Evolutionary conservation across 1,140 invertebrate genomes (phyloP).

Genomic region (Papilio xuthus): DNA sequence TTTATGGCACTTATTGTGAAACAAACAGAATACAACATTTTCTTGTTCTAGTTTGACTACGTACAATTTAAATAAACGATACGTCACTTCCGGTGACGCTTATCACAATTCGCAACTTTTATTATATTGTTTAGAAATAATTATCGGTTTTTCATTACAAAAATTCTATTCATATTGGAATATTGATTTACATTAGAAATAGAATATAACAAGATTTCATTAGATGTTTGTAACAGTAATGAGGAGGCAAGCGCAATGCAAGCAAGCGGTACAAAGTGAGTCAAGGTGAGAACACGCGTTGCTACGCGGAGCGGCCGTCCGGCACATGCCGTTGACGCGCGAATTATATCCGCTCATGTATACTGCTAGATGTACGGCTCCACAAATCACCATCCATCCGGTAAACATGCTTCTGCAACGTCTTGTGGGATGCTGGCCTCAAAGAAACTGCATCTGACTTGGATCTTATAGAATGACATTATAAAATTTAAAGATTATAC

Average conservation of each 20-base stretch:
- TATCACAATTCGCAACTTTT: neutral
- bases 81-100: neutral
- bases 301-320: constrained; percentile 66
- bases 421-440: neutral
- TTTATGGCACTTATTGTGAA: no score
- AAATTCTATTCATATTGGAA: no score
- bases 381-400: neutral
- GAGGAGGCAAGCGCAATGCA: constrained; percentile 57
- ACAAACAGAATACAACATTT: neutral
- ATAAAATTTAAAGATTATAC: neutral
- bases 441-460: no score
- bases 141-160: no score
- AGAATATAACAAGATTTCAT: constrained; percentile 13
- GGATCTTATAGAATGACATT: neutral
- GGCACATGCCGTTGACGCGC: constrained; percentile 19
- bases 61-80: neutral
- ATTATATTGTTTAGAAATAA: no score
- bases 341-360: neutral
- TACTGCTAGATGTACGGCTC: neutral
- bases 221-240: constrained; percentile 53
- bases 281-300: constrained; percentile 75
- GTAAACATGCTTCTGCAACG: neutral
- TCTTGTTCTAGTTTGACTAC: neutral
- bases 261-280: constrained; percentile 71
- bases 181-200: no score